Conservation (phyloP, 2,888 invertebrate species). For the Brassicogethes aeneus region DNA sequence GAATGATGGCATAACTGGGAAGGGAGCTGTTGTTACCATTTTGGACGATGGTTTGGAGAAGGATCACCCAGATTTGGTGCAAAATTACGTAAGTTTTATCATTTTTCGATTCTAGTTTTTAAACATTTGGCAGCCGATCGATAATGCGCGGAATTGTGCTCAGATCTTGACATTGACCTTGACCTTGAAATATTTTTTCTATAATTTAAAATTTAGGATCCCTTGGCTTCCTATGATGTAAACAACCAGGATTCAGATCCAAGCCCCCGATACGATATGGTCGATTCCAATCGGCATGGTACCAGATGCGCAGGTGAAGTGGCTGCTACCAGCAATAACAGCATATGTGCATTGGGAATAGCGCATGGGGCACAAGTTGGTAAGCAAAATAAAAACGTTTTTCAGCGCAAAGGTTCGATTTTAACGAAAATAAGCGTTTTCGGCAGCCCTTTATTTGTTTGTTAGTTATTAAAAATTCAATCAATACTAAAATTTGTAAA, state of each 20-base stretch:
- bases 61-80: constrained; percentile 85
- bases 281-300: constrained; percentile 92
- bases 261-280: constrained; percentile 93
- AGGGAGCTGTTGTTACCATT: constrained; percentile 92
- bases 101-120: too few relatives aligned
- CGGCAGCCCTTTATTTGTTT: too few relatives aligned
- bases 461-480: too few relatives aligned
- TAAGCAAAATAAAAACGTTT: background rate
- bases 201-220: constrained; percentile 57
- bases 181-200: too few relatives aligned
- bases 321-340: constrained; percentile 94
- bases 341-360: constrained; percentile 91
- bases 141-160: too few relatives aligned
- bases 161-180: too few relatives aligned
- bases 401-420: too few relatives aligned
- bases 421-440: too few relatives aligned
- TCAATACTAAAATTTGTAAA: too few relatives aligned
- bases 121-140: too few relatives aligned
- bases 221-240: constrained; percentile 92
- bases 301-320: constrained; percentile 97
- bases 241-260: constrained; percentile 95
- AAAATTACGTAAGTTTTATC: constrained; percentile 86
- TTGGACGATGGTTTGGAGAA: constrained; percentile 94
- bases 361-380: constrained; percentile 87
- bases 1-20: constrained; percentile 88